phyloP scores from a whole-genome alignment of 2,113 vertebrate species.

The Echinops telfairi region DNA sequence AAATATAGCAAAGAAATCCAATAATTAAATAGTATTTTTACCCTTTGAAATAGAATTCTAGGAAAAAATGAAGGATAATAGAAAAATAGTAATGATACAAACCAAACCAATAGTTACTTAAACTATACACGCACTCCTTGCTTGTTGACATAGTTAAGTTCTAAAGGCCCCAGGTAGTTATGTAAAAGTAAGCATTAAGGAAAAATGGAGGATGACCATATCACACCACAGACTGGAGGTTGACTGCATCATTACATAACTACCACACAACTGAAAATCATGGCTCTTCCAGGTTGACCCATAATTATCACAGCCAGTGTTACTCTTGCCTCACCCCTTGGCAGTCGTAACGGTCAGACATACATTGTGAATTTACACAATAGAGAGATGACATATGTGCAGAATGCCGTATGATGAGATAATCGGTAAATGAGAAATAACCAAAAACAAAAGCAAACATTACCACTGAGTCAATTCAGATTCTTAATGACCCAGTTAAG shows the following conservation, averaged over 20 bases:
- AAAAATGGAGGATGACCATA: background rate
- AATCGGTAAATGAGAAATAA: background rate
- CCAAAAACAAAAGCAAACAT: too few relatives aligned
- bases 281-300: background rate
- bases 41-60: conserved; percentile 55
- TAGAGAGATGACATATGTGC: background rate
- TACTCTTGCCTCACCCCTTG: background rate
- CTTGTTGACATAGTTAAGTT: background rate
- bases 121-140: background rate
- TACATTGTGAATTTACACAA: background rate
- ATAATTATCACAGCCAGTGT: background rate
- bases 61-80: too few relatives aligned
- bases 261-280: background rate
- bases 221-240: too few relatives aligned
- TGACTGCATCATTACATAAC: background rate
- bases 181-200: background rate
- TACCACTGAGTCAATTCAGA: too few relatives aligned
- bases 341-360: background rate
- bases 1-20: conserved; percentile 45
- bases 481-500: too few relatives aligned
- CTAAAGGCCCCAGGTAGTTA: background rate
- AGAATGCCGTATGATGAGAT: background rate
- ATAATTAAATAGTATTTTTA: conserved; percentile 32
- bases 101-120: background rate
- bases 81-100: too few relatives aligned